phyloP scores from a whole-genome alignment of 2,797 vertebrate species.

The Sandelia bainsii region DNA sequence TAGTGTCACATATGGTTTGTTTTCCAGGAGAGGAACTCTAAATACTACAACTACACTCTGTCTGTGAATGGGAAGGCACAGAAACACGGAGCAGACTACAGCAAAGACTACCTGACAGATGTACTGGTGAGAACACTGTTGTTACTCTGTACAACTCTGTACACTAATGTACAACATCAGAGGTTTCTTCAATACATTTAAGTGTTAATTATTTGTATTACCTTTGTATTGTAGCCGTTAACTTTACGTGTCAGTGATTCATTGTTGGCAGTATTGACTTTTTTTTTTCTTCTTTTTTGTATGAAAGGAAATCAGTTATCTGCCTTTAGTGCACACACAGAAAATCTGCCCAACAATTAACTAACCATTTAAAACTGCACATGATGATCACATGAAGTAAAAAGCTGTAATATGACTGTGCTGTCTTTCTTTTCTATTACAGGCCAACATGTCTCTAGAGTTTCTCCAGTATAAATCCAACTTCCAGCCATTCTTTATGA shows the following conservation, averaged over 20 bases:
- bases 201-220: no score
- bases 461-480: constrained; percentile 94
- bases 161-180: no score
- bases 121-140: constrained; percentile 89
- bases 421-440: constrained; percentile 8
- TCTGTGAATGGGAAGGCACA: constrained; percentile 93
- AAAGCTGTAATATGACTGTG: background rate
- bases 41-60: constrained; percentile 98
- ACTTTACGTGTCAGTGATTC: no score
- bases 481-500: constrained; percentile 96
- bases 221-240: no score
- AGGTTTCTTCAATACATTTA: no score
- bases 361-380: background rate
- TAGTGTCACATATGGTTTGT: background rate
- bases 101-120: constrained; percentile 95
- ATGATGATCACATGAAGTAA: no score
- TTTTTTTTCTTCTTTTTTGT: no score
- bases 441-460: constrained; percentile 95
- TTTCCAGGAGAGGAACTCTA: constrained; percentile 94
- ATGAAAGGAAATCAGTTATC: no score
- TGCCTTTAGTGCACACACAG: no score
- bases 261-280: no score
- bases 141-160: no score
- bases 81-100: constrained; percentile 92
- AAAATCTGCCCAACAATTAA: background rate